Conservation (phyloP, 1,140 invertebrate species). For the Notospermus geniculatus region DNA sequence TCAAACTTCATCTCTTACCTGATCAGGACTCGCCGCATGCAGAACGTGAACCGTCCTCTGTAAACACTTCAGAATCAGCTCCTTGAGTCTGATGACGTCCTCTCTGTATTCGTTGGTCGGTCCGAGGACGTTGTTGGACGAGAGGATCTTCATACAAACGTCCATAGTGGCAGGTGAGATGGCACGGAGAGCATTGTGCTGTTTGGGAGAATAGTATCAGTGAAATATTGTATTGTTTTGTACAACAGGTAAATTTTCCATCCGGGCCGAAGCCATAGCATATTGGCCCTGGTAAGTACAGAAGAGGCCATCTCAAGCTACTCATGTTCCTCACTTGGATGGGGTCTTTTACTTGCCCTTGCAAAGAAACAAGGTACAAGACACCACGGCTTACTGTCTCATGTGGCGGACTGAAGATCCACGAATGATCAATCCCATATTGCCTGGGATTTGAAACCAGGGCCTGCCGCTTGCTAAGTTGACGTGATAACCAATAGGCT, state of each 20-base stretch:
- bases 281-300: too few relatives aligned
- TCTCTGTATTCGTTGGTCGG: constrained; percentile 46
- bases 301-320: too few relatives aligned
- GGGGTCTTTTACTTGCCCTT: too few relatives aligned
- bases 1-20: too few relatives aligned
- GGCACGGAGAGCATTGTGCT: constrained; percentile 64
- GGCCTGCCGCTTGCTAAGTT: too few relatives aligned
- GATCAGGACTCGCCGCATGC: constrained; percentile 62
- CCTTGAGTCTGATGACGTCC: constrained; percentile 52
- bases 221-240: too few relatives aligned
- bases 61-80: constrained; percentile 61
- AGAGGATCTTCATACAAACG: constrained; percentile 58
- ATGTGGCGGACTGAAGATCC: too few relatives aligned
- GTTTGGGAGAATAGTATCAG: constrained; percentile 35
- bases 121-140: constrained; percentile 25
- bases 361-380: too few relatives aligned
- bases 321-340: too few relatives aligned
- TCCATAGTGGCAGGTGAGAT: constrained; percentile 66
- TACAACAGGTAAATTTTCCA: not conserved
- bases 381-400: too few relatives aligned
- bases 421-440: not conserved
- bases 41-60: constrained; percentile 62
- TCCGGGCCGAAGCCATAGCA: too few relatives aligned
- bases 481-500: too few relatives aligned
- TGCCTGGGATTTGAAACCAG: not conserved